phyloP scores from a whole-genome alignment of 2,113 vertebrate species.

The Campylorhamphus procurvoides region DNA sequence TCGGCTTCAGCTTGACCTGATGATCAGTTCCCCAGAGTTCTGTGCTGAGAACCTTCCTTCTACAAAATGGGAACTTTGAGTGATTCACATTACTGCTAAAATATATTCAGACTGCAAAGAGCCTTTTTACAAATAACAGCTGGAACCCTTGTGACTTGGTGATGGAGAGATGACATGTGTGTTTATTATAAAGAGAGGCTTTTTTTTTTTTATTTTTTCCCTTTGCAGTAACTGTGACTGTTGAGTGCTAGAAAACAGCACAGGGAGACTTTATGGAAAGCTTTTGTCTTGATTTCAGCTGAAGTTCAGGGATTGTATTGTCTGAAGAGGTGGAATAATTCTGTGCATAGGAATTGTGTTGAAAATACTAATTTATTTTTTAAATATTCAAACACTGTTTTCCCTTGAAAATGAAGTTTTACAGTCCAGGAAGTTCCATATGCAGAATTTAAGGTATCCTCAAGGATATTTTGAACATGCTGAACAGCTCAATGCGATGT shows the following conservation, averaged over 20 bases:
- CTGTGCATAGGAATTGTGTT: background rate
- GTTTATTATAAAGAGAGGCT: background rate
- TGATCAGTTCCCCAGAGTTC: background rate
- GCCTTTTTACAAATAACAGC: background rate
- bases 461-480: background rate
- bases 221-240: background rate
- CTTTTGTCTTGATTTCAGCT: background rate
- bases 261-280: background rate
- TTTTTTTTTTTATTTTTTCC: background rate
- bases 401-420: background rate
- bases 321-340: background rate
- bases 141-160: background rate
- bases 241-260: background rate
- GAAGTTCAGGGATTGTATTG: background rate
- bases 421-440: background rate
- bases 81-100: background rate
- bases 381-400: background rate
- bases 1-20: background rate
- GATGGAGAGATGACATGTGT: background rate
- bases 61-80: background rate
- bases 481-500: background rate
- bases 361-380: background rate
- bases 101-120: background rate
- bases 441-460: background rate
- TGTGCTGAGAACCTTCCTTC: background rate